Evolutionary conservation across 2,797 vertebrate species (phyloP).

Genomic region (Sebastes umbrosus): DNA sequence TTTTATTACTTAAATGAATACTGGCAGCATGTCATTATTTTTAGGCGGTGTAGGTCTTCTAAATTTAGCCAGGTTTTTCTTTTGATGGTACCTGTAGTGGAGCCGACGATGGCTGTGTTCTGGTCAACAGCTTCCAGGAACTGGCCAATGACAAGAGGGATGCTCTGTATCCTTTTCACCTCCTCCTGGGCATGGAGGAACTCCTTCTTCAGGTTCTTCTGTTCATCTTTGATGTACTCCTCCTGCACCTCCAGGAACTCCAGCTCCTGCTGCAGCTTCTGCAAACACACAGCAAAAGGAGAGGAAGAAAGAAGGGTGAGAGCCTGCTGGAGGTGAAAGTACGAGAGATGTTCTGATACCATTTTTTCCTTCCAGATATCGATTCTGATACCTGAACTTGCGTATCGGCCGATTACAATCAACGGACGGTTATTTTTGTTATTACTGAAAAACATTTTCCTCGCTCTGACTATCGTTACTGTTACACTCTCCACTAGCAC

Average conservation of each 20-base stretch:
- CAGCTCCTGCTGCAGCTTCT: conserved; percentile 96
- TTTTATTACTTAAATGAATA: not conserved
- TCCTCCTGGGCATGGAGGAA: conserved; percentile 96
- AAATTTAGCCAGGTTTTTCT: not conserved
- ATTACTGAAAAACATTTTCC: too few species aligned
- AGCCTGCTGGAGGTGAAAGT: not conserved
- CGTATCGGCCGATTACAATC: too few species aligned
- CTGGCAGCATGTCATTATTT: not conserved
- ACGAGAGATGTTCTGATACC: too few species aligned
- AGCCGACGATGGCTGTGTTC: conserved; percentile 95
- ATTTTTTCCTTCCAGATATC: too few species aligned
- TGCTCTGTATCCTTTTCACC: conserved; percentile 96
- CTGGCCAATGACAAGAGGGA: conserved; percentile 94
- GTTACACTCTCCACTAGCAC: too few species aligned
- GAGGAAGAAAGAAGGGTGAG: not conserved
- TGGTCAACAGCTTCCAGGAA: conserved; percentile 96
- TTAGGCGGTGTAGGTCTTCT: fast-evolving
- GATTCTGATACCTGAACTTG: too few species aligned
- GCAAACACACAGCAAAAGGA: conserved; percentile 2
- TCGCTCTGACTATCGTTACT: too few species aligned
- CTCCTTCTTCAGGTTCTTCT: conserved; percentile 96
- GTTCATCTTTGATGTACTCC: conserved; percentile 96
- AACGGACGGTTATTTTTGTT: too few species aligned
- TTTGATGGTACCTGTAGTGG: conserved; percentile 86
- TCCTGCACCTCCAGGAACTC: conserved; percentile 96